phyloP scores from a whole-genome alignment of 2,888 invertebrate species.

The Lithosia quadra region DNA sequence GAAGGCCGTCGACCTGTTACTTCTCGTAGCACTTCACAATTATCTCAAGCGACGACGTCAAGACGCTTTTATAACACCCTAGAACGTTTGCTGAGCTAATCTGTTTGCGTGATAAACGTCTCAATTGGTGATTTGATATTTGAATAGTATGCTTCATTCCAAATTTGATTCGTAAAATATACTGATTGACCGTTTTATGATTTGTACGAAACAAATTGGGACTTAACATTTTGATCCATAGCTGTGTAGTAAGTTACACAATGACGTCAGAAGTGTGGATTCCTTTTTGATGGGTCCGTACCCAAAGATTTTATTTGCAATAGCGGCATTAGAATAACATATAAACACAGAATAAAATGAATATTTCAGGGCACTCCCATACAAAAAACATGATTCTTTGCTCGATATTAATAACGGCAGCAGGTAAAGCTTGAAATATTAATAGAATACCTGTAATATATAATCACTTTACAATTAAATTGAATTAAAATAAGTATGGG shows the following conservation, averaged over 20 bases:
- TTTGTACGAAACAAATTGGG: not conserved
- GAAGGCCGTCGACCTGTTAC: constrained; percentile 22
- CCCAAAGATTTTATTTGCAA: no score
- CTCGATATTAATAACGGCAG: no score
- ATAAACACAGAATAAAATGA: no score
- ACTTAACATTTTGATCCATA: not conserved
- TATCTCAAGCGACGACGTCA: constrained; percentile 28
- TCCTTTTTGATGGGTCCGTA: no score
- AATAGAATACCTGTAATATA: no score
- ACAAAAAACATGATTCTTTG: no score
- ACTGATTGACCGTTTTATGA: not conserved
- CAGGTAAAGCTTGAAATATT: no score
- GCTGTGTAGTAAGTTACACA: not conserved
- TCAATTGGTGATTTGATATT: constrained; percentile 19
- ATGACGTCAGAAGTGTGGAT: not conserved
- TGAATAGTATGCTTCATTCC: not conserved
- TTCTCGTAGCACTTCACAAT: constrained; percentile 13
- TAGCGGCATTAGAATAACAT: no score
- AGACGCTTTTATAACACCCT: constrained; percentile 33
- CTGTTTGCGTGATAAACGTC: constrained; percentile 35
- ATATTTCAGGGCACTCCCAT: no score
- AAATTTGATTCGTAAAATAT: not conserved
- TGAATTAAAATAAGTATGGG: no score
- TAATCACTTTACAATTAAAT: no score
- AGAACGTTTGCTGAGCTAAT: constrained; percentile 44